A percentile compares a stretch with the other conserved stretches of the same genome.
Conservation (phyloP, 2,888 invertebrate genomes). For the Hylaea fasciaria region DNA sequence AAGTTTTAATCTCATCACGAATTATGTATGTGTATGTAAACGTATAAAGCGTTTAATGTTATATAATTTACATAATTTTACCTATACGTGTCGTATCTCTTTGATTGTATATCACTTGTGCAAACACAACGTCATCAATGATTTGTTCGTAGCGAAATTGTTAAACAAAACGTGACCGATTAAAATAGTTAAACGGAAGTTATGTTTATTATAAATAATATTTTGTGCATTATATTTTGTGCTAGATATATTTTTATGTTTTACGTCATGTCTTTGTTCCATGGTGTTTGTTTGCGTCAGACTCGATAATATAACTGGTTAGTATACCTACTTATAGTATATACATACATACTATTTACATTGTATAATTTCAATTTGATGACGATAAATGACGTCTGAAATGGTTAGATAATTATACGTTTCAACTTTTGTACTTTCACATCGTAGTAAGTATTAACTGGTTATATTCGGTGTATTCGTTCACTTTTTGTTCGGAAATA, state of each 20-base stretch:
- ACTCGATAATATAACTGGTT: neutral
- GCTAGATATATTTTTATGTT: slow-evolving; percentile 4
- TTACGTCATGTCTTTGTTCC: slow-evolving; percentile 14
- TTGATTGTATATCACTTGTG: slow-evolving; percentile 37
- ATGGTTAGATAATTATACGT: too few relatives aligned
- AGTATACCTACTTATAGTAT: neutral
- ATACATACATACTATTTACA: too few relatives aligned
- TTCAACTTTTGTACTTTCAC: too few relatives aligned
- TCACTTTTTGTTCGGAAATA: slow-evolving; percentile 5
- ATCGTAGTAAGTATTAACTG: neutral
- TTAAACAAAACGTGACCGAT: slow-evolving; percentile 15
- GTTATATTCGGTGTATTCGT: neutral
- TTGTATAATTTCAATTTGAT: too few relatives aligned
- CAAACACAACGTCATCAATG: slow-evolving; percentile 36
- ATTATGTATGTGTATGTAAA: too few relatives aligned
- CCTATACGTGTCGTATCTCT: slow-evolving; percentile 34
- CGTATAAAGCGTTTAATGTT: slow-evolving; percentile 8
- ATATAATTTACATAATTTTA: slow-evolving; percentile 21
- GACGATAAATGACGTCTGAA: too few relatives aligned
- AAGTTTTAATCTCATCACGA: slow-evolving; percentile 2
- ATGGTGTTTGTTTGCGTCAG: slow-evolving; percentile 17
- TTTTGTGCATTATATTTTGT: slow-evolving; percentile 2
- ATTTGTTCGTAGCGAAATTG: slow-evolving; percentile 20
- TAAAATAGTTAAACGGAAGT: slow-evolving; percentile 17
- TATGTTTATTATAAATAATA: neutral